Conservation (phyloP, 2,888 invertebrate species). For the Psylliodes chrysocephalus region DNA sequence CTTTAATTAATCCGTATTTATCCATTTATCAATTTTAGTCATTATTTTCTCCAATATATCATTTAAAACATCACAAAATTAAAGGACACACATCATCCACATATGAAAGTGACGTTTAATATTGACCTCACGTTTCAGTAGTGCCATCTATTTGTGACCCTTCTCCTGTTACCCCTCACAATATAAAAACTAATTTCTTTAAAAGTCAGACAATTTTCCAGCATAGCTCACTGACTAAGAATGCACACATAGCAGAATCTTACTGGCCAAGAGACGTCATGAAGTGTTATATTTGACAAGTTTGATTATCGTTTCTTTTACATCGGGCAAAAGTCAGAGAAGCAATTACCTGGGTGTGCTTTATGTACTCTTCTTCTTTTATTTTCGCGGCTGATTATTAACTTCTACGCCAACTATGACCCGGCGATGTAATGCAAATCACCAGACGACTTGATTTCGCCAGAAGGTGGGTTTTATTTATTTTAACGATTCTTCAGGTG, state of each 20-base stretch:
- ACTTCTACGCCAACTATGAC: background rate
- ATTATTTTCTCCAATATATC: too few species aligned
- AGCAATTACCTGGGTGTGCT: slow-evolving; percentile 49
- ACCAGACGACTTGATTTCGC: slow-evolving; percentile 36
- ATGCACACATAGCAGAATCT: slow-evolving; percentile 41
- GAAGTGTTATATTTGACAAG: slow-evolving; percentile 56
- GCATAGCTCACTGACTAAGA: slow-evolving; percentile 29
- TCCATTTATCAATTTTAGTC: too few species aligned
- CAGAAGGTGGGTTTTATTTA: background rate
- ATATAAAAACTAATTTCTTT: too few species aligned
- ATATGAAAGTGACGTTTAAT: too few species aligned
- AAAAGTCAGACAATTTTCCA: too few species aligned
- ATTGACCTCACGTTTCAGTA: too few species aligned
- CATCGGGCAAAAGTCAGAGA: slow-evolving; percentile 43
- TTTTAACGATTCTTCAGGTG: background rate
- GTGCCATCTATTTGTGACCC: too few species aligned
- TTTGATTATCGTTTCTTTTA: slow-evolving; percentile 55
- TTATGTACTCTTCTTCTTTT: slow-evolving; percentile 42
- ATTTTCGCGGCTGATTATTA: slow-evolving; percentile 4
- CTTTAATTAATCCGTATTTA: too few species aligned
- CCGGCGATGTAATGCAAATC: background rate
- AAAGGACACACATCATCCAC: too few species aligned
- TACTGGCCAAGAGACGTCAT: slow-evolving; percentile 50
- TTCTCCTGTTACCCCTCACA: too few species aligned
- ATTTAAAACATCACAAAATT: too few species aligned